Conservation (phyloP, 2,888 invertebrate genomes). For the Lithophane semibrunnea region DNA sequence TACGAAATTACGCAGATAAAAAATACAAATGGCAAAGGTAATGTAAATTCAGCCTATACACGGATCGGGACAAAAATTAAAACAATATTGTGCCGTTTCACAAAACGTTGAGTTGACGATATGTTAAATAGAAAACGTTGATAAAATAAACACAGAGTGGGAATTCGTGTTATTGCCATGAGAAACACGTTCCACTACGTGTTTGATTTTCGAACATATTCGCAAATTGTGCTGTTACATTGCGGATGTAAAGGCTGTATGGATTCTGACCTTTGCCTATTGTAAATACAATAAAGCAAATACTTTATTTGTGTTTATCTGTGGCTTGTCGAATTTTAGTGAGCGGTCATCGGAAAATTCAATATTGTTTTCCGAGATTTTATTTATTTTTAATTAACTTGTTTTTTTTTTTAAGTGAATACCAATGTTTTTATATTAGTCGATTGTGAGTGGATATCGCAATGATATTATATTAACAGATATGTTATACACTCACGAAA, state of each 20-base stretch:
- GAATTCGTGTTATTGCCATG: slow-evolving; percentile 37
- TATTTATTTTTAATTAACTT: neutral
- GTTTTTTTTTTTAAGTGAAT: neutral
- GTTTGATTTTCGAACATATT: slow-evolving; percentile 59
- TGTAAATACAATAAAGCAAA: neutral
- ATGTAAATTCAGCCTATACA: slow-evolving; percentile 36
- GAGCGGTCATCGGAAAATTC: neutral
- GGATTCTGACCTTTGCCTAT: slow-evolving; percentile 21
- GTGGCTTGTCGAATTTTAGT: neutral
- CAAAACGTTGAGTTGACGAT: slow-evolving; percentile 43
- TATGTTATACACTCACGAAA: no score
- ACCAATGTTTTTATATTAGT: neutral
- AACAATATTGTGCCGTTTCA: slow-evolving; percentile 36
- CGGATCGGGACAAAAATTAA: slow-evolving; percentile 45
- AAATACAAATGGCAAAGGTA: slow-evolving; percentile 35
- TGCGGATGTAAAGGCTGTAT: slow-evolving; percentile 32
- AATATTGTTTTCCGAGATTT: neutral
- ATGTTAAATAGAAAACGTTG: slow-evolving; percentile 50
- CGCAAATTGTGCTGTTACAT: slow-evolving; percentile 45
- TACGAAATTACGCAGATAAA: slow-evolving; percentile 39
- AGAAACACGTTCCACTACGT: slow-evolving; percentile 48
- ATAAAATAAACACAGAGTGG: slow-evolving; percentile 57
- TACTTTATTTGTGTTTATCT: slow-evolving; percentile 30
- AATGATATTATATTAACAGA: no score
- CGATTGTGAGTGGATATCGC: neutral